Base-by-base conservation (phyloP, 2,113 vertebrate genomes). In the Meleagris gallopavo region DNA sequence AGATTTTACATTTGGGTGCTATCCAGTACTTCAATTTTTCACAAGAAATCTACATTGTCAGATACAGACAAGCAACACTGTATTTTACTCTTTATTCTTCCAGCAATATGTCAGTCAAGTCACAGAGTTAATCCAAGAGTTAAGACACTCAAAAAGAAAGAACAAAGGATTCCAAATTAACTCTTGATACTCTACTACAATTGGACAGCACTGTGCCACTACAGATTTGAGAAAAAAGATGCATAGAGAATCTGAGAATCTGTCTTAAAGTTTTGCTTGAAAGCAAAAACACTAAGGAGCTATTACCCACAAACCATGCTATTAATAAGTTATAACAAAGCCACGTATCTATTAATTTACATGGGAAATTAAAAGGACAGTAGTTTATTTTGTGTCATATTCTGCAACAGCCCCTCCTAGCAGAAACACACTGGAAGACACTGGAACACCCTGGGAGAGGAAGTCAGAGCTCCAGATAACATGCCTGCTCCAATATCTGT, bases 91-190 rank as follows among this genome's bases (percentile, higher is more conserved):
- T 91, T 96, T 90, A 69, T 77, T 95, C 69, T 95, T 73, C 84
- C 90, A 91, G 86, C 62, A 88, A 93, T 1, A 5, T 92, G 88
- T 95, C 97, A 96, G 91, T 96, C 96, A 95, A 87, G 97, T 96
- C 92, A 62, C 54, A 48, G 90, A 97, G 91, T 94, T 97, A 96
- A 97, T 97, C 97, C 96, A 54, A 30, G 27, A 54, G 52, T 54
- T 54, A 71, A 73, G 24, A 48, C 19, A 21, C 34, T 61, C 14
- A 5, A 10, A 55, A 60, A 69, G 19, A 50, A 80, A 81, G 24
- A 77, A 58, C 22, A 48, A 64, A 85, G 15, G 52, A 55, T 18
- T 16, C 16, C 29, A 27, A n/a, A 32, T 12, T 45, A 50, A 64
- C 13, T 48, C 45, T 32, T 69, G 21, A 30, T 21, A 25, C 1